Conservation (phyloP, 2,888 invertebrate species). For the Meiosimyza decipiens region DNA sequence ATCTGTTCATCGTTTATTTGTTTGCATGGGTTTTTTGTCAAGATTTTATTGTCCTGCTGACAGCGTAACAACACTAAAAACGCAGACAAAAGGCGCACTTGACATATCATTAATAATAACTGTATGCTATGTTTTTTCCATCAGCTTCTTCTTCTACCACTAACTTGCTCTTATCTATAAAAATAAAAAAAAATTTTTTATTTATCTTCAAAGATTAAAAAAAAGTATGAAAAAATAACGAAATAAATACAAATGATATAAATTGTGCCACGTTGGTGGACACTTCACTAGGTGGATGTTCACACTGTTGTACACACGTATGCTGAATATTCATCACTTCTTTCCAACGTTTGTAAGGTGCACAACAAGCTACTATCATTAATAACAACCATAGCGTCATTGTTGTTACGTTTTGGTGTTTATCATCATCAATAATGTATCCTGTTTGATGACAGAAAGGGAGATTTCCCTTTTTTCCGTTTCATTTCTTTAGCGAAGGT, state of each 20-base stretch:
- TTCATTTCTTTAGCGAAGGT: too few relatives aligned
- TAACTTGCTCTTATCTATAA: not conserved
- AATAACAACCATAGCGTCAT: constrained; percentile 14
- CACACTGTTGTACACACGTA: not conserved
- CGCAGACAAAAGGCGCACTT: constrained; percentile 31
- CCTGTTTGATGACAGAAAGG: too few relatives aligned
- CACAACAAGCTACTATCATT: not conserved
- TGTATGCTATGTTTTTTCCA: constrained; percentile 43
- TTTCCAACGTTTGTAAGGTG: too few relatives aligned
- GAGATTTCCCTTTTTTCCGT: too few relatives aligned
- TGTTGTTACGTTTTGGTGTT: not conserved
- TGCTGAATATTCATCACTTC: constrained; percentile 14
- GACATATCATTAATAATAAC: constrained; percentile 48
- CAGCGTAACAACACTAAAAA: not conserved
- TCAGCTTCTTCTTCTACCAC: not conserved
- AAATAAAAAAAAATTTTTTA: not conserved
- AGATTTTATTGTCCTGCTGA: not conserved
- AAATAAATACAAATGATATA: too few relatives aligned
- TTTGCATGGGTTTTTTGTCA: not conserved
- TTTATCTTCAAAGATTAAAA: not conserved
- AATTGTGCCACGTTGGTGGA: too few relatives aligned
- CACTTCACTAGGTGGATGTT: too few relatives aligned
- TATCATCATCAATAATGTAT: constrained; percentile 10
- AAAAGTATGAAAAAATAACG: not conserved
- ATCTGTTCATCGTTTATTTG: not conserved